phyloP scores from a whole-genome alignment of 1,140 invertebrate species.

The Yoshiicerus persimilis region DNA sequence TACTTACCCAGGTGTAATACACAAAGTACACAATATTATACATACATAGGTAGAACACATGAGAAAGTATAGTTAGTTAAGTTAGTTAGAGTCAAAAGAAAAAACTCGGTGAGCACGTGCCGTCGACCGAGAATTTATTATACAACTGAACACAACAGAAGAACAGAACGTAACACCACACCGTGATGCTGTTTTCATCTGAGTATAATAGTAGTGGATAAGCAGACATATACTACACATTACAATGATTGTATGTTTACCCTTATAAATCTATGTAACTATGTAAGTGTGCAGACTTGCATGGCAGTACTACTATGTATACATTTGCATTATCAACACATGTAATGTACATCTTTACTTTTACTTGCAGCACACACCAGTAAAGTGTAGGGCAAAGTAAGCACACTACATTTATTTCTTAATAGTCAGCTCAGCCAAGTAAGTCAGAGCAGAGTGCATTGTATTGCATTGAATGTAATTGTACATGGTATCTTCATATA shows the following conservation, averaged over 20 bases:
- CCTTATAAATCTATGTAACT: background rate
- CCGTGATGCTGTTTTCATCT: background rate
- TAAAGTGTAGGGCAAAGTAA: background rate
- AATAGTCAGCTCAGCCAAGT: background rate
- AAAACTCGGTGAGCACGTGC: conserved; percentile 31
- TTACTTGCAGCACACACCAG: background rate
- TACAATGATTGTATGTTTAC: background rate
- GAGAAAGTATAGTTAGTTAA: background rate
- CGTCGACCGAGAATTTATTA: conserved; percentile 37
- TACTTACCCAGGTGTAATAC: background rate
- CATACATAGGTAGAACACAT: background rate
- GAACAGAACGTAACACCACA: background rate
- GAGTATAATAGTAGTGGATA: background rate
- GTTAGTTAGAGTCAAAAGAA: too few species aligned
- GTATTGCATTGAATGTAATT: background rate
- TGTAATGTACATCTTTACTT: background rate
- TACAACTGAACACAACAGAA: background rate
- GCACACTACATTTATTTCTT: background rate
- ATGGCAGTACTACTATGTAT: background rate
- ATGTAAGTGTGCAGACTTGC: background rate
- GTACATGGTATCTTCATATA: background rate
- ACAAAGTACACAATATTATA: background rate
- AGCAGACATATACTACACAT: background rate
- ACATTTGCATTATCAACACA: background rate
- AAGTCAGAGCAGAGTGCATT: background rate